Conservation (phyloP, 2,797 vertebrate species). For the Notolabrus celidotus region DNA sequence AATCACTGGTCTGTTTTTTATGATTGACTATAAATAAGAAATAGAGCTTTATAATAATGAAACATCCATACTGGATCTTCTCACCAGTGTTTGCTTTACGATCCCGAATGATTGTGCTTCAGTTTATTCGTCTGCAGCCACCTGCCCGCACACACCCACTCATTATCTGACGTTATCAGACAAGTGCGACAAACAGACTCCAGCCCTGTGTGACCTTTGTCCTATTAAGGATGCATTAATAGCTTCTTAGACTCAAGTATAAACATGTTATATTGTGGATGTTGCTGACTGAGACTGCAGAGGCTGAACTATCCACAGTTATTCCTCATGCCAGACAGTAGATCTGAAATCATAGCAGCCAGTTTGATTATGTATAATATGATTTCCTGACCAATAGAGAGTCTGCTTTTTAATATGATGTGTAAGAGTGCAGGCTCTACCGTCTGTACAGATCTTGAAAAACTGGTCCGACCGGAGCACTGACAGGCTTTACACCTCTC, state of each 20-base stretch:
- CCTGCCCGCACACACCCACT: not conserved
- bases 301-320: not conserved
- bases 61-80: not conserved
- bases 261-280: not conserved
- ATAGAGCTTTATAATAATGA: no score
- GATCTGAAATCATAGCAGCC: not conserved
- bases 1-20: no score
- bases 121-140: not conserved
- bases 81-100: not conserved
- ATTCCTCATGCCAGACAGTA: not conserved
- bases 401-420: not conserved
- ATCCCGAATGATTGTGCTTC: no score
- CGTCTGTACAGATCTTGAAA: constrained; percentile 22
- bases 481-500: constrained; percentile 26
- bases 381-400: not conserved
- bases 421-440: not conserved
- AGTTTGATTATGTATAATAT: not conserved
- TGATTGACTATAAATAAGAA: no score
- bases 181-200: not conserved
- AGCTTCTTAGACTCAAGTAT: not conserved
- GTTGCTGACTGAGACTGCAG: not conserved
- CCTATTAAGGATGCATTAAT: not conserved
- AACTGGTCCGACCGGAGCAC: constrained; percentile 54
- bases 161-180: not conserved
- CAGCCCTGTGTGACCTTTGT: not conserved